These are phyloP conservation scores for Geodia barretti DNA, from an alignment of 37 sponge, comb jelly and placozoan genomes.

Conservation along the genomic window DNA sequence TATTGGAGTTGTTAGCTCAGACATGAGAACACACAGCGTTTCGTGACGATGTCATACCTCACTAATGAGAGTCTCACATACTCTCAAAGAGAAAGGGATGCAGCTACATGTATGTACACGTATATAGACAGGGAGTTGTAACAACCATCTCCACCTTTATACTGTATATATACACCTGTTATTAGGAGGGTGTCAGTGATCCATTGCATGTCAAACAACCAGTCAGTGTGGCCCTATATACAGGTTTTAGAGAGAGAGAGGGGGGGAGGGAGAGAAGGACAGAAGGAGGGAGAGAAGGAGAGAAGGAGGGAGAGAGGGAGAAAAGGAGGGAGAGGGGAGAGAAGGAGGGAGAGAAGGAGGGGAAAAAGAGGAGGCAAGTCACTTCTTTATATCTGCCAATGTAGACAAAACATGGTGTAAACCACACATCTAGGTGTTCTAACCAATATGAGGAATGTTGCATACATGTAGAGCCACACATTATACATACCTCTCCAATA, in stretches of 20 bases:
- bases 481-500: constrained; percentile 68
- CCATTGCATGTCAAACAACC: constrained; percentile 90
- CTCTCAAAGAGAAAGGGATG: no score
- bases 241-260: constrained; percentile 23
- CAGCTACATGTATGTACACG: no score
- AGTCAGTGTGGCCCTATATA: constrained; percentile 83
- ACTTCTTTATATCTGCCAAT: background rate
- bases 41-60: no score
- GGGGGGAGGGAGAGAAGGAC: constrained; percentile 19
- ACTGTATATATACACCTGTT: constrained; percentile 52
- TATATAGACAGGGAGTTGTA: no score
- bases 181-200: constrained; percentile 64
- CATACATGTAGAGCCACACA: no score
- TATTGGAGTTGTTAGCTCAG: no score
- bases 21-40: no score
- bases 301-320: constrained; percentile 29
- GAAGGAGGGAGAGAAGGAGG: background rate
- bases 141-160: no score
- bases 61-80: no score
- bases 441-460: no score
- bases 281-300: constrained; percentile 6
- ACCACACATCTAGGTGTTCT: background rate
- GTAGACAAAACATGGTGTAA: background rate
- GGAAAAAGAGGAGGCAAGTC: background rate
- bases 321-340: background rate